Base-by-base conservation (phyloP, 92 coral and sea anemone genomes). In the Bergia sp. region DNA sequence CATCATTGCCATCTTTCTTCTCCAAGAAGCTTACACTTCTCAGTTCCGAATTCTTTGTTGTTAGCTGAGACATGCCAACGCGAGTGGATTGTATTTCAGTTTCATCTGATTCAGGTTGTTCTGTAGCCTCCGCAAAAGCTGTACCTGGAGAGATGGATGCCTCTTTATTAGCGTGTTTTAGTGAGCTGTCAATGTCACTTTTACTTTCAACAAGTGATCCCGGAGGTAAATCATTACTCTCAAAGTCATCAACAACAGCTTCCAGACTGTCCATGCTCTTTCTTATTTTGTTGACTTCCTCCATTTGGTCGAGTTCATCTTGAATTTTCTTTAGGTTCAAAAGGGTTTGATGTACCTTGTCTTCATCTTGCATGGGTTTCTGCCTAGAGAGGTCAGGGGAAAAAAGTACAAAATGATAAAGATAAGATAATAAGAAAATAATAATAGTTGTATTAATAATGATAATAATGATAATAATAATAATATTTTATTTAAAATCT, bases 241-340 rank as follows among this genome's bases (percentile, higher is more conserved):
- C 82, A 78, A 78, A 78, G 65, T 78, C 82, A 23, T 78, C 82
- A 47, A 78, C 18, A 45, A 78, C 41, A 49, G 82, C 37, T 29
- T 78, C 65, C 65, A 47, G 16, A 6, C 65, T 40, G 21, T 78
- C 82, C 5, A 3, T 20, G 43, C 21, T 7, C 8, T 73, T 38
- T 10, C 11, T 20, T 18, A 13, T 10, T 11, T 38, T 37, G 77
- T 73, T 20, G 67, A 61, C 23, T 61, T 61, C 38, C 29, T 38
- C n/a, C 9, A 11, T 37, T 36, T 73, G 15, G 1, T 73, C 44
- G 45, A 73, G 40, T 20, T 45, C 43, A 73, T 73, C 77, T 37
- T 23, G 77, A 11, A 10, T 29, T 73, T 36, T 18, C 44, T 73
- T 73, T 6, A 8, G 29, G 11, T 0, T 38, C 21, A 37, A 1